Conservation (phyloP, 2,113 vertebrate species). For the Rhinopomastus cyanomelas region DNA sequence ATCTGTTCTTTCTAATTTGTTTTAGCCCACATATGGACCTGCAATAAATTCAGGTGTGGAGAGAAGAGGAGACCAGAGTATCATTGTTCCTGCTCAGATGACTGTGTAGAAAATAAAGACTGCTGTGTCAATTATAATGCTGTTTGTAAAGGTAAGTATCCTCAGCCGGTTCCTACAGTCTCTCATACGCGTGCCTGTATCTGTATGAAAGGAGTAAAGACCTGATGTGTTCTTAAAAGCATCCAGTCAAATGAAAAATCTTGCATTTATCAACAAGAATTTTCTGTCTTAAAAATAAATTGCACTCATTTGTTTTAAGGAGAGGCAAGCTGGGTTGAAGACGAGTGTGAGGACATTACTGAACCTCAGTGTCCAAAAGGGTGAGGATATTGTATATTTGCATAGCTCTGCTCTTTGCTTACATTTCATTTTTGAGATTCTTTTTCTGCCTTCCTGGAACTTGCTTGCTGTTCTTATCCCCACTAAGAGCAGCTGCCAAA, state of each 20-base stretch:
- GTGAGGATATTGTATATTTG: slow-evolving; percentile 68
- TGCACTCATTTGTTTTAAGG: slow-evolving; percentile 69
- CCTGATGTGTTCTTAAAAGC: not conserved
- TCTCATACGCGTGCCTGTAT: not conserved
- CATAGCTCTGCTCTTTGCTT: slow-evolving; percentile 40
- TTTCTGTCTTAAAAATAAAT: slow-evolving; percentile 26
- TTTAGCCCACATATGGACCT: slow-evolving; percentile 78
- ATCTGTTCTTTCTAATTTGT: not conserved
- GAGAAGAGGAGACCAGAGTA: slow-evolving; percentile 77
- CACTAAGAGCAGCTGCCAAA: not conserved
- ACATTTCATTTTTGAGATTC: not conserved
- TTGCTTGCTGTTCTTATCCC: not conserved
- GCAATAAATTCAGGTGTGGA: slow-evolving; percentile 80
- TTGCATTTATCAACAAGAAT: not conserved
- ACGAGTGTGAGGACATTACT: slow-evolving; percentile 73
- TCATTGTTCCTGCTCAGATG: slow-evolving; percentile 78
- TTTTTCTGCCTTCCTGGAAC: not conserved
- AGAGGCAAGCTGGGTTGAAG: slow-evolving; percentile 79
- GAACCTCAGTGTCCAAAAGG: slow-evolving; percentile 77
- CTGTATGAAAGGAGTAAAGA: not conserved
- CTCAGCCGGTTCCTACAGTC: not conserved
- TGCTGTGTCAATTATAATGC: slow-evolving; percentile 77
- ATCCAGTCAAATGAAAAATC: not conserved
- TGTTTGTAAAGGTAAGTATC: slow-evolving; percentile 72
- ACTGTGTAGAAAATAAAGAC: slow-evolving; percentile 70